phyloP scores from a whole-genome alignment of 2,888 invertebrate genomes.

The Diplolepis rosae region DNA sequence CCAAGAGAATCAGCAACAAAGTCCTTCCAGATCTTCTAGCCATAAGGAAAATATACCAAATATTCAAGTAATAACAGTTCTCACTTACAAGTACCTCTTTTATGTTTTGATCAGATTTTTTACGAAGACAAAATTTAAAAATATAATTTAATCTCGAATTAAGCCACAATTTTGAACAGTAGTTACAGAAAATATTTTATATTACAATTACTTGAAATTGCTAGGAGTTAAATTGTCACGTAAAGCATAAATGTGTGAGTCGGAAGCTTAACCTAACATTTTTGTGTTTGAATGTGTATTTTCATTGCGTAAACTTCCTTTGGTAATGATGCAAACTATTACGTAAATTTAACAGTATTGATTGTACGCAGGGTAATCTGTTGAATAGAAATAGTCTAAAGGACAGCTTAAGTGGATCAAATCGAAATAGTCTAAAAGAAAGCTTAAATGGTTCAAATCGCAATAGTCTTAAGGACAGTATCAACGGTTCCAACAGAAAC shows the following conservation, averaged over 20 bases:
- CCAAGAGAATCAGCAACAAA: slow-evolving; percentile 83
- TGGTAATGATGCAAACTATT: slow-evolving; percentile 8
- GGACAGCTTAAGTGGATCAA: slow-evolving; percentile 69
- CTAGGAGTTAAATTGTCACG: background rate
- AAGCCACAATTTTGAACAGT: background rate
- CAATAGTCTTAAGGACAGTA: slow-evolving; percentile 71
- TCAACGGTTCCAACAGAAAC: slow-evolving; percentile 71
- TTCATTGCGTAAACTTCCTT: slow-evolving; percentile 5
- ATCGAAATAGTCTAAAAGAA: slow-evolving; percentile 70
- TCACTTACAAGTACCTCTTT: too few species aligned
- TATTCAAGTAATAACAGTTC: slow-evolving; percentile 62
- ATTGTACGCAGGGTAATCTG: slow-evolving; percentile 63
- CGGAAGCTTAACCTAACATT: background rate
- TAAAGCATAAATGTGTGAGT: background rate
- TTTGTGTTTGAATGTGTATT: background rate
- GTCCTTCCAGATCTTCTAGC: slow-evolving; percentile 77
- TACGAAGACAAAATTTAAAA: too few species aligned
- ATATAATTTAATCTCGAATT: background rate
- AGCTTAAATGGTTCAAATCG: slow-evolving; percentile 70
- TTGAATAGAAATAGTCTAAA: slow-evolving; percentile 71
- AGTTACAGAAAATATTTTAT: too few species aligned
- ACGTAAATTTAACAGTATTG: slow-evolving; percentile 28
- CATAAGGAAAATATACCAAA: slow-evolving; percentile 71
- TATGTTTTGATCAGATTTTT: background rate
- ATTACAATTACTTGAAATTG: background rate